Evolutionary conservation across 2,797 vertebrate genomes (phyloP), one percentile per base, ranked within the genome.

Genomic region (Phataginus tetradactyla): DNA sequence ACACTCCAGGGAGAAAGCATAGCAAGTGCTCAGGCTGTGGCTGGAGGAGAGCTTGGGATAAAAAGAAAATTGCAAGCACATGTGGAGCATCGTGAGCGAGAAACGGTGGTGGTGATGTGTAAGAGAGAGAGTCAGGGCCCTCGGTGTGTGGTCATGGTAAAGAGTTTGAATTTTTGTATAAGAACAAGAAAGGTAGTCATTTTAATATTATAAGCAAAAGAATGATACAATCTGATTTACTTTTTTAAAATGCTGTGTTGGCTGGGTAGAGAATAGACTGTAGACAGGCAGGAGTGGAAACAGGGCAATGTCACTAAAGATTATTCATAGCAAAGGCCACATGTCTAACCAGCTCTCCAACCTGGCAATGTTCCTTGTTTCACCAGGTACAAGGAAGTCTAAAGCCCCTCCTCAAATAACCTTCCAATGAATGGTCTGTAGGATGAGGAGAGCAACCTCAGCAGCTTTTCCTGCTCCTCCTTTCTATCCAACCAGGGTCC

Each of bases 151-250:
- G 83, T 8, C 37, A 32, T 3, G 13, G 23, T 4, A 12, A 69
- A 53, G 39, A 59, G 49, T 49, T 14, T 57, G 42, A 23, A 49
- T 88, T 66, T 87, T 66, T 27, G 69, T 49, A n/a, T 51, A 78
- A 78, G 39, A 71, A 55, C 7, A n/a, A 90, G 20, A 90, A 29
- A 66, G 4, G 39, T 61, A 75, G 14, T 86, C 37, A 12, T 32
- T 55, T 34, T 7, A 59, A 72, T 15, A 34, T 85, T 34, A 81
- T 9, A 87, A 83, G 37, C 42, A 34, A 92, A 93, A 53, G 77
- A 88, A 61, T 3, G 0, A 18, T 45, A 53, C 17, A 7, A 18
- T 69, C 4, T 10, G 2, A 59, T 42, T 86, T 51, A 49, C 49
- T 53, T 59, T 86, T 72, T 17, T 0, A 21, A 83, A 86, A 20